Percentiles rank a stretch among this genome's conserved stretches.
Evolutionary conservation across 2,113 vertebrate species (phyloP).

Genomic region (Cyanoderma ruficeps): DNA sequence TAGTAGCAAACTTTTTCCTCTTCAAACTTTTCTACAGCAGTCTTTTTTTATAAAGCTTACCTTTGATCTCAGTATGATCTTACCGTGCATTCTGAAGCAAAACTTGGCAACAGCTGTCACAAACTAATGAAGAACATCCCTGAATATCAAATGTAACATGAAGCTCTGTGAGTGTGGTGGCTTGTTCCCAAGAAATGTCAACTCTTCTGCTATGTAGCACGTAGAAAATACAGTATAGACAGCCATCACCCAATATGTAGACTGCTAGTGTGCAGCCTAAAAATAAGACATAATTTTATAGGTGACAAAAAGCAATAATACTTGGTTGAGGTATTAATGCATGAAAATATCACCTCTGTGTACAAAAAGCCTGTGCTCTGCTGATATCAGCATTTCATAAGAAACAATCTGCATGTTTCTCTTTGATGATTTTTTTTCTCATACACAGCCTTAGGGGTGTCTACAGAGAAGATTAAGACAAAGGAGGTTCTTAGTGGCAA

Average conservation of each 20-base stretch:
- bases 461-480: slow-evolving; percentile 5
- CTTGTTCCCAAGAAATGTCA: slow-evolving; percentile 55
- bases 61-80: background rate
- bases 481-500: background rate
- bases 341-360: background rate
- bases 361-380: background rate
- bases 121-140: slow-evolving; percentile 54
- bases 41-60: background rate
- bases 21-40: background rate
- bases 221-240: slow-evolving; percentile 1
- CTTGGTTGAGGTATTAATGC: background rate
- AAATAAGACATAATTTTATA: background rate
- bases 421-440: background rate
- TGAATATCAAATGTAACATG: slow-evolving; percentile 58
- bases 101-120: slow-evolving; percentile 55
- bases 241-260: background rate
- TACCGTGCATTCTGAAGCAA: background rate
- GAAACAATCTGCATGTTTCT: background rate
- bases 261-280: background rate
- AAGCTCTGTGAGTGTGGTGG: background rate
- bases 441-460: background rate
- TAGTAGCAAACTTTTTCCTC: background rate
- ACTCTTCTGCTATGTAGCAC: slow-evolving; percentile 30
- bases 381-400: background rate
- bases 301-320: slow-evolving; percentile 1